These are phyloP conservation scores for Heterodera filipjevi DNA, from an alignment of 2,888 invertebrate genomes.

Conservation along the genomic window DNA sequence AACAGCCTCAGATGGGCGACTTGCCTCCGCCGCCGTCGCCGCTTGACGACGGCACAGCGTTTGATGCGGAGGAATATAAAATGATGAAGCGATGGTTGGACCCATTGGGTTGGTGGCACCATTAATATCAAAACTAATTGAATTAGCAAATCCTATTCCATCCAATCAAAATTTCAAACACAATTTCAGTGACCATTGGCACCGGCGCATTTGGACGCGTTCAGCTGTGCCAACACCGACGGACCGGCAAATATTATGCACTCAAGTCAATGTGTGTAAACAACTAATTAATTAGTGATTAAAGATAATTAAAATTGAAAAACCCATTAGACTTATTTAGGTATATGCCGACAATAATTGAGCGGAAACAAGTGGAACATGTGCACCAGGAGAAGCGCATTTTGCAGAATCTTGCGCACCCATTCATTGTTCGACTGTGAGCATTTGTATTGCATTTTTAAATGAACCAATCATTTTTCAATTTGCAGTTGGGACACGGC, in stretches of 20 bases:
- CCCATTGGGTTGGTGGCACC: background rate
- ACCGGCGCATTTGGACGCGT: constrained; percentile 97
- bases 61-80: constrained; percentile 14
- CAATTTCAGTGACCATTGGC: constrained; percentile 56
- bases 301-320: background rate
- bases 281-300: too few species aligned
- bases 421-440: constrained; percentile 92
- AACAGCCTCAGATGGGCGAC: background rate
- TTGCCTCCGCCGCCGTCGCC: constrained; percentile 10
- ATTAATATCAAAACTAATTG: background rate
- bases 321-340: constrained; percentile 66
- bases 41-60: constrained; percentile 19
- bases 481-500: constrained; percentile 83
- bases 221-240: constrained; percentile 72
- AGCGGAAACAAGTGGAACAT: constrained; percentile 90
- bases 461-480: too few species aligned
- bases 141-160: too few species aligned
- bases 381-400: constrained; percentile 95
- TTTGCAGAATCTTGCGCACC: constrained; percentile 81
- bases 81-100: constrained; percentile 28
- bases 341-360: constrained; percentile 85
- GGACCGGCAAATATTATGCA: constrained; percentile 80
- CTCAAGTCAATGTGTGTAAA: constrained; percentile 76
- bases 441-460: constrained; percentile 67
- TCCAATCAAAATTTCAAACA: background rate